phyloP scores from a whole-genome alignment of 2,888 invertebrate genomes.

The Pemphredon lugubris region DNA sequence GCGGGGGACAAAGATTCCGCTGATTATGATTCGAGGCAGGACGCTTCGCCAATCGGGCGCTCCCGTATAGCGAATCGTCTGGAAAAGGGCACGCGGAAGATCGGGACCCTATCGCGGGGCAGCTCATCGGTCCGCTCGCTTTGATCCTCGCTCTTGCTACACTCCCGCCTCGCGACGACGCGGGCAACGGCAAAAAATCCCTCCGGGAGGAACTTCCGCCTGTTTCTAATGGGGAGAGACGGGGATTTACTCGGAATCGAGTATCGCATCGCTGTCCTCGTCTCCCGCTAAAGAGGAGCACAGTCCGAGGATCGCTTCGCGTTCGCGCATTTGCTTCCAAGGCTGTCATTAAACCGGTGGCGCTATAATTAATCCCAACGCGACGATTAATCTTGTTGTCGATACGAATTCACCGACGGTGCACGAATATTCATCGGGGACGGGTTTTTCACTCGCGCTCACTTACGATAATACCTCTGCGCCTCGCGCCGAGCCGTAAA shows the following conservation, averaged over 20 bases:
- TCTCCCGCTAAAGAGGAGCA: not conserved
- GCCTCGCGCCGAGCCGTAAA: no score
- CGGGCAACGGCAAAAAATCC: conserved; percentile 62
- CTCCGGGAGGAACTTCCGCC: conserved; percentile 71
- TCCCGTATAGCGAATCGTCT: conserved; percentile 74
- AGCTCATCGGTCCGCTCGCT: conserved; percentile 60
- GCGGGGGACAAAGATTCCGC: conserved; percentile 38
- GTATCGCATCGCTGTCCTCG: conserved; percentile 26
- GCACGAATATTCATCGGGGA: not conserved
- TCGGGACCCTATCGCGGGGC: conserved; percentile 68
- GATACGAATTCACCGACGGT: not conserved
- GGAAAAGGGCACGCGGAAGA: conserved; percentile 75
- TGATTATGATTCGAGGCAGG: conserved; percentile 75
- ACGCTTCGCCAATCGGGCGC: conserved; percentile 59
- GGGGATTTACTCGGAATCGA: conserved; percentile 66
- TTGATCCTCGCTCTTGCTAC: conserved; percentile 46
- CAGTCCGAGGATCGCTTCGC: conserved; percentile 5
- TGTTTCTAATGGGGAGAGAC: conserved; percentile 66
- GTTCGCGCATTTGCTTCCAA: not conserved
- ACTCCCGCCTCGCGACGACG: conserved; percentile 53
- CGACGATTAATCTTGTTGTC: conserved; percentile 1
- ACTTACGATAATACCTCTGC: no score
- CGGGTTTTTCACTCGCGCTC: not conserved
- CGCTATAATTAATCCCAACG: conserved; percentile 5
- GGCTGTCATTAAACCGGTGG: conserved; percentile 5